phyloP scores from a whole-genome alignment of 2,113 vertebrate species.

The Cyanocitta stelleri region DNA sequence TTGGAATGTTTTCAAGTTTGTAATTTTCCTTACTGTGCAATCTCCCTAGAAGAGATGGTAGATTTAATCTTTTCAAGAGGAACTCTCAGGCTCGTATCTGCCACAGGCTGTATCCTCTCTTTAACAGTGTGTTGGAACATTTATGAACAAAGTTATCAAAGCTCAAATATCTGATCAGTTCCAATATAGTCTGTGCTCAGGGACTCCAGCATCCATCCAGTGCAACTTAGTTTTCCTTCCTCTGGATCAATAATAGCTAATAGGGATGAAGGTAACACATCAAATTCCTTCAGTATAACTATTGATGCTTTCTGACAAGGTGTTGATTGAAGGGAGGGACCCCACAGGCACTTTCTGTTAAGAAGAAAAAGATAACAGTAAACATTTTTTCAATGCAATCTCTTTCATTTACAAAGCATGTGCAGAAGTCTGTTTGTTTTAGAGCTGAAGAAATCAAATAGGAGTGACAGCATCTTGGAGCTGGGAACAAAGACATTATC shows the following conservation, averaged over 20 bases:
- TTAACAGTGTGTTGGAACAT: neutral
- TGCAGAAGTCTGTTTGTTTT: conserved; percentile 11
- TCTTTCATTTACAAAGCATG: neutral
- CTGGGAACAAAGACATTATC: conserved; percentile 7
- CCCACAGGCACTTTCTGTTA: neutral
- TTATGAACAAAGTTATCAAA: neutral
- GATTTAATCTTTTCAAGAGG: neutral
- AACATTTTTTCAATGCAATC: neutral
- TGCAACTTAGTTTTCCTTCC: neutral
- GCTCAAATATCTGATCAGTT: neutral
- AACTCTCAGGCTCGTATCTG: neutral
- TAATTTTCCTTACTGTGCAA: neutral
- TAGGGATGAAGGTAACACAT: neutral
- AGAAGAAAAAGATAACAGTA: neutral
- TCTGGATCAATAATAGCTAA: neutral
- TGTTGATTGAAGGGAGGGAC: neutral
- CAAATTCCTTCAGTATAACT: neutral
- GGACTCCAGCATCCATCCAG: neutral
- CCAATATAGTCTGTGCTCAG: neutral
- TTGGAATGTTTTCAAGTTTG: neutral
- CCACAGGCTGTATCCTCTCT: neutral
- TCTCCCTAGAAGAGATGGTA: neutral
- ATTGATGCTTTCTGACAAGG: neutral
- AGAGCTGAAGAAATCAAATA: neutral
- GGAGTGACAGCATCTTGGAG: conserved; percentile 16